Percentiles rank a stretch among this genome's conserved stretches.
Evolutionary conservation across 1,140 invertebrate species (phyloP).

Genomic region (Drosophila auraria): DNA sequence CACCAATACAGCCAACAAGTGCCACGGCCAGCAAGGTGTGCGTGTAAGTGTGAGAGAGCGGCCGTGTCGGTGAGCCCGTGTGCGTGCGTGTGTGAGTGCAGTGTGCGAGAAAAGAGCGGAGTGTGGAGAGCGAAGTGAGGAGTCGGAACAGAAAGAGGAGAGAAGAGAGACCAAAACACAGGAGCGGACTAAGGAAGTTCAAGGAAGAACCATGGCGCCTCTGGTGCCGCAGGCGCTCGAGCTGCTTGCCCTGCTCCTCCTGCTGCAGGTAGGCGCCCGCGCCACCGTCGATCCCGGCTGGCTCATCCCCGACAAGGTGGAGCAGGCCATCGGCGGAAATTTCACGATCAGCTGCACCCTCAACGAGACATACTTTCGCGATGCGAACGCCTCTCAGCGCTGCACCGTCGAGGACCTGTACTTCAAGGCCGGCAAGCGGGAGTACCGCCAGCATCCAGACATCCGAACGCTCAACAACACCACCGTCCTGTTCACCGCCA

Average conservation of each 20-base stretch:
- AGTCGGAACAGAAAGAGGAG: neutral
- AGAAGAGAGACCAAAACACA: neutral
- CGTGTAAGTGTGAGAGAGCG: conserved; percentile 46
- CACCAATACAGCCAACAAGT: conserved; percentile 79
- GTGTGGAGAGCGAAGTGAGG: conserved; percentile 2
- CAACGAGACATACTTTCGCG: conserved; percentile 49
- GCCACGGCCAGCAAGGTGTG: conserved; percentile 67
- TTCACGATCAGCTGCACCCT: conserved; percentile 69
- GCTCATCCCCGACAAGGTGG: conserved; percentile 48
- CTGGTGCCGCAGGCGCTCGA: conserved; percentile 12
- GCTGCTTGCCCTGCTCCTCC: conserved; percentile 32
- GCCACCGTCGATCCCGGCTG: conserved; percentile 52
- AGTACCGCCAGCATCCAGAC: conserved; percentile 12
- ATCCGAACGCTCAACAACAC: conserved; percentile 54
- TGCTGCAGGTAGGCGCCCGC: conserved; percentile 8
- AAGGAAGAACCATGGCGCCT: conserved; percentile 18
- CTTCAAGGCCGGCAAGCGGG: conserved; percentile 24
- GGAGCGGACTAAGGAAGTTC: neutral
- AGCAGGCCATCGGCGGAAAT: conserved; percentile 56
- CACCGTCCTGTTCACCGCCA: conserved; percentile 40
- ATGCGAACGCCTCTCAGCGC: conserved; percentile 1
- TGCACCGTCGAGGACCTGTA: conserved; percentile 54
- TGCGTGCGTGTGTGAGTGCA: conserved; percentile 16
- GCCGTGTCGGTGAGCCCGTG: conserved; percentile 20
- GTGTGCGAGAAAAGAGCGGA: neutral